A percentile compares a stretch with the other conserved stretches of the same genome.
Evolutionary conservation across 2,888 invertebrate species (phyloP).

Genomic region (Gibbula magus): DNA sequence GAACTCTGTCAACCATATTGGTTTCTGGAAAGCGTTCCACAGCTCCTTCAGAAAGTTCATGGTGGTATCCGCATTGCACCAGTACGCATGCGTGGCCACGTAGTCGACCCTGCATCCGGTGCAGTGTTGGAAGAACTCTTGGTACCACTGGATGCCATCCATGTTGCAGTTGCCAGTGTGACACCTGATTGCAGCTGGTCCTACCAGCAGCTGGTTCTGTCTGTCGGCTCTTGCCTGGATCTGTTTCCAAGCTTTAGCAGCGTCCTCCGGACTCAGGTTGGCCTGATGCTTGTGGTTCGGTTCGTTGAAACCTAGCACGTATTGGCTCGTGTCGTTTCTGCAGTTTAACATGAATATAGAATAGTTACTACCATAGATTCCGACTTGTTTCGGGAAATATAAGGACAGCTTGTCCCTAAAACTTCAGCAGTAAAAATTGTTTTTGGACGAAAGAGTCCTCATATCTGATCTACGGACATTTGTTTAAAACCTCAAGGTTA

Average conservation of each 20-base stretch:
- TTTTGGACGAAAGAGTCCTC: no score
- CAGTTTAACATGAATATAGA: not conserved
- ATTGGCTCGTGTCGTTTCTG: constrained; percentile 22
- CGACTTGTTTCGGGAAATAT: no score
- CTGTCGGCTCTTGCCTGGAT: constrained; percentile 38
- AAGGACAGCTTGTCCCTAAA: no score
- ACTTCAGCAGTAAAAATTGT: no score
- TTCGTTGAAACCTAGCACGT: constrained; percentile 54
- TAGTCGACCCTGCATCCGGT: constrained; percentile 49
- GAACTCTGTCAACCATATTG: constrained; percentile 51
- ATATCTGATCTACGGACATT: no score
- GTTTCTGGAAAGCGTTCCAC: constrained; percentile 42
- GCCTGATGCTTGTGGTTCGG: constrained; percentile 50
- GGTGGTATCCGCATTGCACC: constrained; percentile 41
- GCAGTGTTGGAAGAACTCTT: constrained; percentile 50
- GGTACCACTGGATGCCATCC: constrained; percentile 45
- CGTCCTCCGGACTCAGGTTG: constrained; percentile 47
- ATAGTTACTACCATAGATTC: no score
- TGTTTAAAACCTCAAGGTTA: no score
- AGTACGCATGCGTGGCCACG: constrained; percentile 52
- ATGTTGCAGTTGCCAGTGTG: constrained; percentile 4
- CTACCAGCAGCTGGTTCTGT: constrained; percentile 43
- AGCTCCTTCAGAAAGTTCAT: constrained; percentile 40
- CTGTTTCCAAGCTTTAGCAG: constrained; percentile 46
- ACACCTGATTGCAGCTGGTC: constrained; percentile 46